phyloP scores from a whole-genome alignment of 2,888 invertebrate species.

The Xiphydria camelus region DNA sequence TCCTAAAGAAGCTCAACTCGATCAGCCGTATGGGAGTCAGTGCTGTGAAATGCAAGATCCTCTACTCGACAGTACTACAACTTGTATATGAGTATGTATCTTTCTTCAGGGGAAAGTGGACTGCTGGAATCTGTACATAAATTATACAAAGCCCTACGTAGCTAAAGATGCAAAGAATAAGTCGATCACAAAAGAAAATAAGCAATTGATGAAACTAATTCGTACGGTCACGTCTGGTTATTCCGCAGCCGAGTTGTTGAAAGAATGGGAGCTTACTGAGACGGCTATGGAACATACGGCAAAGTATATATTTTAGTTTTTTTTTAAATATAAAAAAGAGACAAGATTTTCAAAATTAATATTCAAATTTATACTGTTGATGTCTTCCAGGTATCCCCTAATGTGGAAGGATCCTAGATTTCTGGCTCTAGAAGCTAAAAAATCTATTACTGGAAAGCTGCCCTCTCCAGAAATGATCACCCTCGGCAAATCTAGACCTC shows the following conservation, averaged over 20 bases:
- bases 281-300: constrained; percentile 18
- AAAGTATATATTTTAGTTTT: too few species aligned
- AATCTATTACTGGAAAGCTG: background rate
- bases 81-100: background rate
- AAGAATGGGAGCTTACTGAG: constrained; percentile 31
- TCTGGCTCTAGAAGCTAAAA: constrained; percentile 18
- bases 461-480: too few species aligned
- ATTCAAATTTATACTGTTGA: background rate
- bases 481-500: too few species aligned
- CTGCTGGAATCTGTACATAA: constrained; percentile 38
- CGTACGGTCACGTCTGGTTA: constrained; percentile 26
- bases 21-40: too few species aligned
- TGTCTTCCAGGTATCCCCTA: constrained; percentile 21
- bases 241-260: constrained; percentile 23
- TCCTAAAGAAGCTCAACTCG: constrained; percentile 64
- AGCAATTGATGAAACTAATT: constrained; percentile 30
- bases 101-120: constrained; percentile 38
- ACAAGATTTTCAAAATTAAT: background rate
- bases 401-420: constrained; percentile 22
- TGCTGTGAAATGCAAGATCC: too few species aligned
- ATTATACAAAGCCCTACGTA: too few species aligned
- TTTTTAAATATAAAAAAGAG: too few species aligned
- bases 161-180: too few species aligned
- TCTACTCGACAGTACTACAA: too few species aligned
- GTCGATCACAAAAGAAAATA: constrained; percentile 30